A percentile compares a stretch with the other conserved stretches of the same genome.
phyloP scores from a whole-genome alignment of 2,797 vertebrate genomes.

The Sibirionetta formosa region DNA sequence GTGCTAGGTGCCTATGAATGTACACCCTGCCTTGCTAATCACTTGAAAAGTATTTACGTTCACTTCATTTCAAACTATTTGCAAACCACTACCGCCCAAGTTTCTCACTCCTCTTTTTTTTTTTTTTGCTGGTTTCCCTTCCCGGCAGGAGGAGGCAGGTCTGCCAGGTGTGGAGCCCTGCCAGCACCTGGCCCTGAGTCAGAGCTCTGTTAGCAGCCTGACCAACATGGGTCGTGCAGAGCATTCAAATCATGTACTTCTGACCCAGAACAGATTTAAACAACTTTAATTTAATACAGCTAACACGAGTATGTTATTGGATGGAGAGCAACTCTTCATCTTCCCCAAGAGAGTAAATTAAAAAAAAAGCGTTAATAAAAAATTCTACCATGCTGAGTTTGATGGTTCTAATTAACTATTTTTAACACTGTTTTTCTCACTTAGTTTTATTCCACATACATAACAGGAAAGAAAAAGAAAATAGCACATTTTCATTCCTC shows the following conservation, averaged over 20 bases:
- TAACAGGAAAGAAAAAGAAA: background rate
- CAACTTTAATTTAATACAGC: background rate
- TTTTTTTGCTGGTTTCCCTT: background rate
- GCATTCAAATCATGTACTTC: background rate
- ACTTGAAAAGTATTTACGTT: background rate
- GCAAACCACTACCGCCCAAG: background rate
- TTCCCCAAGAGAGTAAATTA: background rate
- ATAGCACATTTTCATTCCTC: background rate
- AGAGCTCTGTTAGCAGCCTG: background rate
- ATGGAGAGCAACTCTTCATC: background rate
- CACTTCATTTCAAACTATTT: background rate
- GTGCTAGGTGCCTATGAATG: background rate
- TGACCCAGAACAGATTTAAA: background rate
- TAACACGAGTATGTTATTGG: rapidly evolving
- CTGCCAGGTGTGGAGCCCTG: background rate
- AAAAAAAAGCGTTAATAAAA: background rate
- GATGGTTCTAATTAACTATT: background rate
- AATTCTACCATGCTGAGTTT: background rate
- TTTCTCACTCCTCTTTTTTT: background rate
- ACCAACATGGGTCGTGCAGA: background rate
- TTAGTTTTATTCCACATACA: background rate
- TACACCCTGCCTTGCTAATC: background rate
- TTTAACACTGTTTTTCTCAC: background rate
- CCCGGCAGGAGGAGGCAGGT: conserved; percentile 33
- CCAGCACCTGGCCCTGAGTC: background rate